Evolutionary conservation across 2,113 vertebrate species (phyloP).

Genomic region (Meles meles): DNA sequence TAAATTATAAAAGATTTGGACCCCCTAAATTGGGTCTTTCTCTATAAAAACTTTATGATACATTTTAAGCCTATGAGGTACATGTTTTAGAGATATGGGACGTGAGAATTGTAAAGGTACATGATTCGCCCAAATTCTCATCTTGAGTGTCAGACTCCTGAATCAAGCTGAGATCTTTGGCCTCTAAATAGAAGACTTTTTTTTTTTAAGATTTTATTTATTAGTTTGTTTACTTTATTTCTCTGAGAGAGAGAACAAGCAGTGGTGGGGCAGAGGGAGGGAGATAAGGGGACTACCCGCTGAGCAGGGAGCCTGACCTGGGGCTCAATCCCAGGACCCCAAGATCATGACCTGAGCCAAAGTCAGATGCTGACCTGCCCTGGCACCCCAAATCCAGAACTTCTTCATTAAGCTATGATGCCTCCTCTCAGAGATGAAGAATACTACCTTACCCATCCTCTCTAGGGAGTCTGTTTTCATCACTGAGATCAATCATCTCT

Average conservation of each 20-base stretch:
- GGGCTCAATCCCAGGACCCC: neutral
- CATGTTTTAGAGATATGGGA: neutral
- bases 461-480: neutral
- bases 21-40: neutral
- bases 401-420: neutral
- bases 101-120: neutral
- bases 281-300: neutral
- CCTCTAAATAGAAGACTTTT: neutral
- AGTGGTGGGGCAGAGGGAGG: neutral
- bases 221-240: neutral
- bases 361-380: neutral
- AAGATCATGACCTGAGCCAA: neutral
- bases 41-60: neutral
- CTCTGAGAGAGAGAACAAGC: neutral
- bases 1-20: neutral
- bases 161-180: neutral
- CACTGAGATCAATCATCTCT: neutral
- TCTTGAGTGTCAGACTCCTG: neutral
- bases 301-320: neutral
- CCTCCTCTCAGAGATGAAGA: neutral
- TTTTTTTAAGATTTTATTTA: neutral
- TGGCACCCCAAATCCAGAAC: neutral
- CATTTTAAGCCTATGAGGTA: neutral
- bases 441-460: neutral
- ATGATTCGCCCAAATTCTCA: neutral